Evolutionary conservation across 2,888 invertebrate species (phyloP).

Genomic region (Gibbula magus): DNA sequence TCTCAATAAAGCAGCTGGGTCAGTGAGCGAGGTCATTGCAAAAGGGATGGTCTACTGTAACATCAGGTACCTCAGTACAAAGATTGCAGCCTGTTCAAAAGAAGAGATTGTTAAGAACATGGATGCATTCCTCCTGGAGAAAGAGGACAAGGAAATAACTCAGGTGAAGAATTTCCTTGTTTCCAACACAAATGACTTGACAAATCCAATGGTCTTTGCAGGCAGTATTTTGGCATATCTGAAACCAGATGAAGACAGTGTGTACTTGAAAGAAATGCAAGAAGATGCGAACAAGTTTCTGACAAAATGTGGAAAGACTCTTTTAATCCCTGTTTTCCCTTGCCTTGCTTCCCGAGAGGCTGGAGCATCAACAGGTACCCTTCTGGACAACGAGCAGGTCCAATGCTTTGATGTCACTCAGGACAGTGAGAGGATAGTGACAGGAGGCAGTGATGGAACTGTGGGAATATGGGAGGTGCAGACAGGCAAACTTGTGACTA

Average conservation of each 20-base stretch:
- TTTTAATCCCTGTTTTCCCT: conserved; percentile 58
- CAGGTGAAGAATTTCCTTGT: conserved; percentile 77
- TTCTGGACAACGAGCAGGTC: conserved; percentile 4
- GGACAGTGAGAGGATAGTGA: conserved; percentile 34
- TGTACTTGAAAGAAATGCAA: conserved; percentile 45
- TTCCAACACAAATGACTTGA: conserved; percentile 43
- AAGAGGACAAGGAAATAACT: conserved; percentile 85
- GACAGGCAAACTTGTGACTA: conserved; percentile 26
- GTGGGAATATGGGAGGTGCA: conserved; percentile 50
- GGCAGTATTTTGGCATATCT: conserved; percentile 54
- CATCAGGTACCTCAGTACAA: conserved; percentile 57
- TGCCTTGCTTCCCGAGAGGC: conserved; percentile 53
- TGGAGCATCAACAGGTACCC: neutral
- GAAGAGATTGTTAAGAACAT: conserved; percentile 83
- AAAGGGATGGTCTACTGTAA: conserved; percentile 59
- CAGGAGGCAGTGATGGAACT: conserved; percentile 40
- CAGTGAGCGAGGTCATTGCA: conserved; percentile 41
- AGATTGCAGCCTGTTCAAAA: conserved; percentile 64
- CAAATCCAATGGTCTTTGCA: conserved; percentile 47
- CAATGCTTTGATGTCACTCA: conserved; percentile 21
- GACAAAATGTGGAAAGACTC: conserved; percentile 36
- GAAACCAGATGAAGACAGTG: conserved; percentile 34
- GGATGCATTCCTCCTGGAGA: conserved; percentile 86
- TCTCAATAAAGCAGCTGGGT: conserved; percentile 43
- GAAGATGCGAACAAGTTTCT: conserved; percentile 46